These are phyloP conservation scores for Emmelina monodactyla DNA, from an alignment of 2,888 invertebrate genomes.

Conservation along the genomic window DNA sequence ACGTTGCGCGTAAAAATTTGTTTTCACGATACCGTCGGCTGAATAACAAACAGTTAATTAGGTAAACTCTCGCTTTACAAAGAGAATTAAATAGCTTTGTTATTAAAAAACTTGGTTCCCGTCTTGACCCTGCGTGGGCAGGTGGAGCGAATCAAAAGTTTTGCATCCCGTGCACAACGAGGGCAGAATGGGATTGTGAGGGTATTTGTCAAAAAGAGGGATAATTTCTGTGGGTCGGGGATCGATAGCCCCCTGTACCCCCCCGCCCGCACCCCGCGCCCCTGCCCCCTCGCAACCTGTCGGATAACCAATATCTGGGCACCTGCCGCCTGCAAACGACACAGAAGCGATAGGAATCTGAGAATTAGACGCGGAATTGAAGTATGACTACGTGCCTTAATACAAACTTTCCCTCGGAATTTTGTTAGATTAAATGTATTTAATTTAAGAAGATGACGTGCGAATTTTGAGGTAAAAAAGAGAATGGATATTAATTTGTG, in stretches of 20 bases:
- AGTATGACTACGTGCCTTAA: too few species aligned
- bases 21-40: background rate
- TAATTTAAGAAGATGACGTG: too few species aligned
- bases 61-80: background rate
- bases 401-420: too few species aligned
- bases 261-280: constrained; percentile 4
- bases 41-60: constrained; percentile 1
- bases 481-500: too few species aligned
- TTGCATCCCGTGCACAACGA: background rate
- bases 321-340: constrained; percentile 25
- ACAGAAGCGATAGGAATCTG: background rate
- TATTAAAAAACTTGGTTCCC: background rate
- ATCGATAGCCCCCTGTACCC: too few species aligned
- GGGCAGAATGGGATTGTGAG: constrained; percentile 7
- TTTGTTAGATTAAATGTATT: too few species aligned
- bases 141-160: background rate
- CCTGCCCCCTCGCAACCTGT: constrained; percentile 18
- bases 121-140: background rate
- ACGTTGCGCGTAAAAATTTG: background rate
- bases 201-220: constrained; percentile 14
- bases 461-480: too few species aligned
- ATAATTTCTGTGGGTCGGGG: constrained; percentile 16
- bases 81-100: background rate
- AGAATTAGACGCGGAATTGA: too few species aligned
- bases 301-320: constrained; percentile 32